phyloP scores from a whole-genome alignment of 2,113 vertebrate genomes.

The Platysteira castanea region DNA sequence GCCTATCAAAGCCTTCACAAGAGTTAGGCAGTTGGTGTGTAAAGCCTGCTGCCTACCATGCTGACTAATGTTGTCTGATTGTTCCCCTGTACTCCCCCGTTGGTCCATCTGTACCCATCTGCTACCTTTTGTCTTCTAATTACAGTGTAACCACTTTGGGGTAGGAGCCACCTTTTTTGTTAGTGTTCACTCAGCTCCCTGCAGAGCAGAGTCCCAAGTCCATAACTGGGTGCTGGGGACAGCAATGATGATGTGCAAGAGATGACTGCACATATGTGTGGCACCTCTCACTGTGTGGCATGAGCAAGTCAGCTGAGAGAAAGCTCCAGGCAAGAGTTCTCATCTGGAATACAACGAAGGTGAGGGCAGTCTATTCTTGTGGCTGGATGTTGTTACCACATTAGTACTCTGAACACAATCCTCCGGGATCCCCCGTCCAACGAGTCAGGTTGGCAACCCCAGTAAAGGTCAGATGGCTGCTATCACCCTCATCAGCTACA shows the following conservation, averaged over 20 bases:
- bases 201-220: background rate
- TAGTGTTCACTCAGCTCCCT: background rate
- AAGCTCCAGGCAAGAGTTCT: background rate
- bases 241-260: background rate
- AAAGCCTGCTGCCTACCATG: slow-evolving; percentile 52
- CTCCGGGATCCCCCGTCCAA: background rate
- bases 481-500: background rate
- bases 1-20: slow-evolving; percentile 27
- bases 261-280: accelerated
- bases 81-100: slow-evolving; percentile 55
- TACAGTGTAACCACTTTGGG: background rate
- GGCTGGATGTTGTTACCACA: background rate
- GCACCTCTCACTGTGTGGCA: background rate
- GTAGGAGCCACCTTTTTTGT: background rate
- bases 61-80: slow-evolving; percentile 64
- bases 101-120: slow-evolving; percentile 65
- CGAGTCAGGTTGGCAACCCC: background rate
- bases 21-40: slow-evolving; percentile 43
- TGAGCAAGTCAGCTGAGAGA: background rate
- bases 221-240: background rate
- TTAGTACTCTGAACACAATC: background rate
- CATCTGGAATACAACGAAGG: background rate
- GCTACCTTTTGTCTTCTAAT: slow-evolving; percentile 53
- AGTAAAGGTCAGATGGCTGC: background rate
- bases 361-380: background rate